phyloP scores from a whole-genome alignment of 2,888 invertebrate species.

The Eupithecia subumbrata region DNA sequence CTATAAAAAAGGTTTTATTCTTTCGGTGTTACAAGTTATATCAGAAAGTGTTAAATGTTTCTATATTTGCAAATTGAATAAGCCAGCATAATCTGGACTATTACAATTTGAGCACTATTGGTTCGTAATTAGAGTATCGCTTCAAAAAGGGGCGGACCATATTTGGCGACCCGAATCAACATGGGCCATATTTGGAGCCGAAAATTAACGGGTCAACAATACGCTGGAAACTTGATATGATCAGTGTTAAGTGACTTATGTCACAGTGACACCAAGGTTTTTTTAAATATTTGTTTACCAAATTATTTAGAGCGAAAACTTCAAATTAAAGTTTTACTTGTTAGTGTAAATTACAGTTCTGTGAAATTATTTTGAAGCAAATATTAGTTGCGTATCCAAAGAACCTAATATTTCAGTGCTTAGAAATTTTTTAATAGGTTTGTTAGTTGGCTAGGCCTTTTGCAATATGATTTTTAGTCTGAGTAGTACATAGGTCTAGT shows the following conservation, averaged over 20 bases:
- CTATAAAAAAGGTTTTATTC: too few relatives aligned
- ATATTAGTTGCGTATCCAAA: neutral
- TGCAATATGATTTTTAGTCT: too few relatives aligned
- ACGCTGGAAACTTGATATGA: conserved; percentile 39
- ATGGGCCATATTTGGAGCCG: conserved; percentile 65
- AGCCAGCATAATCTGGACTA: too few relatives aligned
- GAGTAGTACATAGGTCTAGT: too few relatives aligned
- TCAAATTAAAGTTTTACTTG: conserved; percentile 3
- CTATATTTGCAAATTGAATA: too few relatives aligned
- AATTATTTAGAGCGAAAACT: neutral
- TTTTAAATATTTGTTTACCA: conserved; percentile 16
- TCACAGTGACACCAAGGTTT: conserved; percentile 38
- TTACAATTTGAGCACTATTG: neutral
- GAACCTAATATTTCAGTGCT: neutral
- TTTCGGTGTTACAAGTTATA: too few relatives aligned
- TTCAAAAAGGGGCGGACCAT: conserved; percentile 70
- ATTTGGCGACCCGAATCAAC: conserved; percentile 68
- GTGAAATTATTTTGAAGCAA: neutral
- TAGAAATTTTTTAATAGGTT: neutral
- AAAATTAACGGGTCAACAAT: conserved; percentile 52
- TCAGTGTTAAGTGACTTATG: conserved; percentile 45
- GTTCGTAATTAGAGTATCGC: conserved; percentile 60
- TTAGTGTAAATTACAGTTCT: neutral
- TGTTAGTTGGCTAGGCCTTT: too few relatives aligned
- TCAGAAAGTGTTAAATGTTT: too few relatives aligned